Evolutionary conservation across 2,888 invertebrate species (phyloP).

Genomic region (Mantis religiosa): DNA sequence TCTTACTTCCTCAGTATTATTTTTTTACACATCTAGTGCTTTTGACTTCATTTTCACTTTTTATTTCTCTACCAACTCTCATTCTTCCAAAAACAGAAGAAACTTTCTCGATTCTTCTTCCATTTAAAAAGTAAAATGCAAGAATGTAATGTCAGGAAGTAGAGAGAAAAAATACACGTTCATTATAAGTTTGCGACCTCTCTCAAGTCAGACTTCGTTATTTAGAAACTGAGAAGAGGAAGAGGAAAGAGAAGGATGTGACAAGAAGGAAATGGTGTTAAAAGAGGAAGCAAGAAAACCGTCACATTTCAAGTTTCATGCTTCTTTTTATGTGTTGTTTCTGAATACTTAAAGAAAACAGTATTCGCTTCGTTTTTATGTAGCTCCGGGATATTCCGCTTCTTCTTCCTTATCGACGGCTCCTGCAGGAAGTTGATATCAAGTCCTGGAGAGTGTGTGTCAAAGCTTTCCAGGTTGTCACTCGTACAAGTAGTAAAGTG

Average conservation of each 20-base stretch:
- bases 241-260: background rate
- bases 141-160: background rate
- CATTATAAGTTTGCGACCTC: background rate
- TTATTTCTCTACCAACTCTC: background rate
- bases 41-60: background rate
- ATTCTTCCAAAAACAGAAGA: background rate
- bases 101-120: background rate
- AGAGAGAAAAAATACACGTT: background rate
- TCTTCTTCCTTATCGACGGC: no score
- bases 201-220: background rate
- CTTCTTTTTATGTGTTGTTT: background rate
- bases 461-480: no score
- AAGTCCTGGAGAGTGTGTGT: no score
- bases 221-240: background rate
- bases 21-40: background rate
- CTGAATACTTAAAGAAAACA: background rate
- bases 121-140: background rate
- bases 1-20: background rate
- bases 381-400: background rate
- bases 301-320: background rate
- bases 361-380: background rate
- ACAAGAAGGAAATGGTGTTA: background rate
- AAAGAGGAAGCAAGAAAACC: background rate
- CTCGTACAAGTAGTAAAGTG: no score
- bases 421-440: no score